These are phyloP conservation scores for Pomacea maculata DNA, from an alignment of 1,140 invertebrate species.

Conservation along the genomic window DNA sequence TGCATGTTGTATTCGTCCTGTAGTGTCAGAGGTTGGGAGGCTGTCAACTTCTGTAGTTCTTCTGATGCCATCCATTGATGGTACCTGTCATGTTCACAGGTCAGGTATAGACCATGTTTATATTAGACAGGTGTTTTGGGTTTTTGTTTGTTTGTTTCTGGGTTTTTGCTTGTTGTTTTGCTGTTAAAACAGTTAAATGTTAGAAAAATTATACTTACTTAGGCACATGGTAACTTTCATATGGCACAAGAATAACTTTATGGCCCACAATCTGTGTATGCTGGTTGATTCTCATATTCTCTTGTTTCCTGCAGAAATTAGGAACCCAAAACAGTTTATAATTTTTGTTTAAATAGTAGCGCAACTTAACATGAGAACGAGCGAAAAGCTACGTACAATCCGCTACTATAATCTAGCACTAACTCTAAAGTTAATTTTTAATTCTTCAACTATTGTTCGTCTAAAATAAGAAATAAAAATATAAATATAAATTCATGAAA, in stretches of 20 bases:
- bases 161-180: no score
- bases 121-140: neutral
- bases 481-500: no score
- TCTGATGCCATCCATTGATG: constrained; percentile 92
- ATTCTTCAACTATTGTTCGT: no score
- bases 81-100: constrained; percentile 70
- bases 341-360: no score
- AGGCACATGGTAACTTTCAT: constrained; percentile 82
- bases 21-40: constrained; percentile 85
- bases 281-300: constrained; percentile 42
- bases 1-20: constrained; percentile 93
- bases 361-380: no score
- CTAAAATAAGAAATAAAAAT: no score
- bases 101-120: neutral
- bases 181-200: no score
- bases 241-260: constrained; percentile 74
- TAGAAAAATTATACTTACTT: constrained; percentile 69
- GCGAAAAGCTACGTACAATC: no score
- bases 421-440: no score
- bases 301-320: no score
- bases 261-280: constrained; percentile 29
- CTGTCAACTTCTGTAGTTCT: constrained; percentile 84
- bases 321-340: no score
- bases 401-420: no score
- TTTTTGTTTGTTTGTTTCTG: neutral